These are phyloP conservation scores for Drosophila kanekoi DNA, from an alignment of 2,888 invertebrate genomes.

Conservation along the genomic window DNA sequence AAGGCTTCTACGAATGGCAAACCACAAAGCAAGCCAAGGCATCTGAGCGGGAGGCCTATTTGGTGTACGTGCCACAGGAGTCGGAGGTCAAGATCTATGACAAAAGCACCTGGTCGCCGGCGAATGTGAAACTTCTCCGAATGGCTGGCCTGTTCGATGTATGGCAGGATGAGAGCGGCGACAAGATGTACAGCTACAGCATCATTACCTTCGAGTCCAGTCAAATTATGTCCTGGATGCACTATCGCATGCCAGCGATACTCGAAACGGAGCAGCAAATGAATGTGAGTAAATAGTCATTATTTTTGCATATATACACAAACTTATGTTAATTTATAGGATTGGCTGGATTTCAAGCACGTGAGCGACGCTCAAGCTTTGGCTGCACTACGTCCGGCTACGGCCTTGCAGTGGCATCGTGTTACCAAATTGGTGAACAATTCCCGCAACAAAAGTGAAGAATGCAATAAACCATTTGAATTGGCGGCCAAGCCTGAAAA, in stretches of 20 bases:
- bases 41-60: conserved; percentile 90
- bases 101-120: conserved; percentile 86
- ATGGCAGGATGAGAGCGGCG: conserved; percentile 87
- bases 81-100: conserved; percentile 87
- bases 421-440: conserved; percentile 91
- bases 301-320: neutral
- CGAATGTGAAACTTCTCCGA: conserved; percentile 87
- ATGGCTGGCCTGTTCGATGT: conserved; percentile 92
- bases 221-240: conserved; percentile 89
- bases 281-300: conserved; percentile 85
- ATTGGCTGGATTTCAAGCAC: conserved; percentile 88
- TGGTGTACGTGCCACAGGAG: conserved; percentile 89
- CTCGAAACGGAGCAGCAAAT: conserved; percentile 89
- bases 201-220: conserved; percentile 92
- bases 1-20: conserved; percentile 94
- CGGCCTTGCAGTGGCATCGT: conserved; percentile 88
- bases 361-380: conserved; percentile 86
- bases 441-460: conserved; percentile 88
- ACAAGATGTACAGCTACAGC: conserved; percentile 89
- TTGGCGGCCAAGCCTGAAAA: conserved; percentile 56
- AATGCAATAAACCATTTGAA: conserved; percentile 87
- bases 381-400: conserved; percentile 85
- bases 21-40: conserved; percentile 88
- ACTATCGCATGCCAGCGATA: conserved; percentile 93
- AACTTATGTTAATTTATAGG: conserved; percentile 83